phyloP scores from a whole-genome alignment of 1,140 invertebrate species.

The Armadillidium nasatum region DNA sequence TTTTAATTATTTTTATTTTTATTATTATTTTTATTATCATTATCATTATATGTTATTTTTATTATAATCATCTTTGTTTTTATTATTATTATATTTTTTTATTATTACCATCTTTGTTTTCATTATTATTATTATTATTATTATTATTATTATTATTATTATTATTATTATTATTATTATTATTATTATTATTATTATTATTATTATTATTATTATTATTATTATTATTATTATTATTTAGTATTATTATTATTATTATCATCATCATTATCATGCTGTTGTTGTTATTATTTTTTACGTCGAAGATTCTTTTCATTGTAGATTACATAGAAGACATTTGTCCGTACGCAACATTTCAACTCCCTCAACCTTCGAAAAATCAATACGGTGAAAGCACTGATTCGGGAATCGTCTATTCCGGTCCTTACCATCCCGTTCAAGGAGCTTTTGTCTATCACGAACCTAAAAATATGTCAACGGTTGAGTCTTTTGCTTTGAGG shows the following conservation, averaged over 20 bases:
- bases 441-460: conserved; percentile 87
- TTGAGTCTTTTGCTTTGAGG: conserved; percentile 57
- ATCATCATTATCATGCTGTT: background rate
- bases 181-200: conserved; percentile 19
- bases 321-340: conserved; percentile 87
- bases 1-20: conserved; percentile 59
- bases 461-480: conserved; percentile 51
- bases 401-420: conserved; percentile 78
- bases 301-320: conserved; percentile 48
- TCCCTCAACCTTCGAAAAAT: conserved; percentile 56
- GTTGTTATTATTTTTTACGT: no score
- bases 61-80: conserved; percentile 40
- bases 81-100: background rate
- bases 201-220: conserved; percentile 4
- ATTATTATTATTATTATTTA: background rate
- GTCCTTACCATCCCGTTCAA: conserved; percentile 74
- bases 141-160: conserved; percentile 8
- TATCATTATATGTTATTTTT: no score
- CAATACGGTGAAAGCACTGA: conserved; percentile 66
- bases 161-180: background rate
- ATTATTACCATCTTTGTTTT: conserved; percentile 40
- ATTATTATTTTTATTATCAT: background rate
- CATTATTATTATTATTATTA: no score
- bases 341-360: conserved; percentile 82
- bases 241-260: conserved; percentile 12